phyloP scores from a whole-genome alignment of 2,888 invertebrate species.

The Hirtodrosophila trivittata region DNA sequence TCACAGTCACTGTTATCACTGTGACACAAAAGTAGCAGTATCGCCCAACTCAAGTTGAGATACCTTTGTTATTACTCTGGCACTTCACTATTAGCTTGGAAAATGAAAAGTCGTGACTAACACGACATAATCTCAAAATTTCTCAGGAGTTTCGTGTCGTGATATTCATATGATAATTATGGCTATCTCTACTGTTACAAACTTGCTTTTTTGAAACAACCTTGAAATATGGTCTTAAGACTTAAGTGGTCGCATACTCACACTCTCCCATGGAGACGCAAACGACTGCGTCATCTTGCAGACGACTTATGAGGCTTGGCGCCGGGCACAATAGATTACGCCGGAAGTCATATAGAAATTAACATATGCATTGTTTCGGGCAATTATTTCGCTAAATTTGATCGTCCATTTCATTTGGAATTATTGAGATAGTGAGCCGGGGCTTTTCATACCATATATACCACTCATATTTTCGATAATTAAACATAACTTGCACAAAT shows the following conservation, averaged over 20 bases:
- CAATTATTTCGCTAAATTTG: conserved; percentile 50
- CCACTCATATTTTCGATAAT: conserved; percentile 44
- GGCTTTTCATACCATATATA: conserved; percentile 26
- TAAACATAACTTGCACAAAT: conserved; percentile 62
- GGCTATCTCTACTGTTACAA: conserved; percentile 6
- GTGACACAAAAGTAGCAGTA: no score
- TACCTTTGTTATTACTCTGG: no score
- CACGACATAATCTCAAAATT: no score
- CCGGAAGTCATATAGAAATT: conserved; percentile 65
- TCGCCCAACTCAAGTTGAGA: no score
- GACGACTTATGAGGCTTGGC: conserved; percentile 15
- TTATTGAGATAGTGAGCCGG: conserved; percentile 10
- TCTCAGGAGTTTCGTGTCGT: conserved; percentile 1
- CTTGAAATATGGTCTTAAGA: conserved; percentile 55
- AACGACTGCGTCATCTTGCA: conserved; percentile 57
- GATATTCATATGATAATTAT: background rate
- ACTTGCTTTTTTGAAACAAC: conserved; percentile 48
- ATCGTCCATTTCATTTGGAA: conserved; percentile 26
- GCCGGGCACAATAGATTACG: conserved; percentile 23
- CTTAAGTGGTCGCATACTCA: conserved; percentile 30
- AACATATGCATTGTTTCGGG: conserved; percentile 47
- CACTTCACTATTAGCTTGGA: no score
- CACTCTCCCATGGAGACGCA: conserved; percentile 38
- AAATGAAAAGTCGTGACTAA: no score
- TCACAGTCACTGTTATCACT: no score